Percentiles rank a stretch among this genome's conserved stretches.
phyloP scores from a whole-genome alignment of 2,797 vertebrate species.

The Glossophaga mutica region DNA sequence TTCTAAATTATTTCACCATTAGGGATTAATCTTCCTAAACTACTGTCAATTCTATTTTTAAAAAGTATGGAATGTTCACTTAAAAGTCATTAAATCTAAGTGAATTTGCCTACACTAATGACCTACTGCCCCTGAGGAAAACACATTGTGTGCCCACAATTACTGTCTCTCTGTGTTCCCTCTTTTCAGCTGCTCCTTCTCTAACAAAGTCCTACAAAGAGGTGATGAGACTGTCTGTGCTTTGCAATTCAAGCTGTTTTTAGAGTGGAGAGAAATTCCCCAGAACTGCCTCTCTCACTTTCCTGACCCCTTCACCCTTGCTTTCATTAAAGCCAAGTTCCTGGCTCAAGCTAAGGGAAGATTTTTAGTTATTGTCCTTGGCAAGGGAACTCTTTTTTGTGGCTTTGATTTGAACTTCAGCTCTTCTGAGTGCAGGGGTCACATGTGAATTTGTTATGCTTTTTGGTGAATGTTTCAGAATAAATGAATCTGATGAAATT shows the following conservation, averaged over 20 bases:
- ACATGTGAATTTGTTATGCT: constrained; percentile 74
- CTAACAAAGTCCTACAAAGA: constrained; percentile 11
- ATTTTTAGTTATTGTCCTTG: constrained; percentile 68
- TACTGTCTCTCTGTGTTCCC: background rate
- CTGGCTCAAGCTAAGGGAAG: constrained; percentile 67
- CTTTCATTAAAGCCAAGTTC: constrained; percentile 58
- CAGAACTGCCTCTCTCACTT: background rate
- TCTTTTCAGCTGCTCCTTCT: background rate
- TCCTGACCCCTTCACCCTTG: background rate
- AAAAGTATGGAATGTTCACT: constrained; percentile 30
- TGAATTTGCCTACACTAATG: background rate
- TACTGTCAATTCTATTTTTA: constrained; percentile 30
- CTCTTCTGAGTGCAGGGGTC: constrained; percentile 63
- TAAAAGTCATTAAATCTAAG: constrained; percentile 29
- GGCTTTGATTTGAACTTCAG: constrained; percentile 59
- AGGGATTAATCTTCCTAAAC: constrained; percentile 22
- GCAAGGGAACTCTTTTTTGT: constrained; percentile 67
- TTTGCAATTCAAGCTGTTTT: constrained; percentile 57
- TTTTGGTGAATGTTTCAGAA: constrained; percentile 75
- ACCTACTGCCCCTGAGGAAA: background rate
- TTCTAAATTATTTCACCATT: constrained; percentile 2
- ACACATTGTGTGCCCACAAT: constrained; percentile 27
- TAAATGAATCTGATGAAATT: constrained; percentile 77
- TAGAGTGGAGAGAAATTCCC: constrained; percentile 42
- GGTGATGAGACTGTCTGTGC: background rate